These are phyloP conservation scores for Frankliniella fusca DNA, from an alignment of 2,888 invertebrate genomes.

Conservation along the genomic window DNA sequence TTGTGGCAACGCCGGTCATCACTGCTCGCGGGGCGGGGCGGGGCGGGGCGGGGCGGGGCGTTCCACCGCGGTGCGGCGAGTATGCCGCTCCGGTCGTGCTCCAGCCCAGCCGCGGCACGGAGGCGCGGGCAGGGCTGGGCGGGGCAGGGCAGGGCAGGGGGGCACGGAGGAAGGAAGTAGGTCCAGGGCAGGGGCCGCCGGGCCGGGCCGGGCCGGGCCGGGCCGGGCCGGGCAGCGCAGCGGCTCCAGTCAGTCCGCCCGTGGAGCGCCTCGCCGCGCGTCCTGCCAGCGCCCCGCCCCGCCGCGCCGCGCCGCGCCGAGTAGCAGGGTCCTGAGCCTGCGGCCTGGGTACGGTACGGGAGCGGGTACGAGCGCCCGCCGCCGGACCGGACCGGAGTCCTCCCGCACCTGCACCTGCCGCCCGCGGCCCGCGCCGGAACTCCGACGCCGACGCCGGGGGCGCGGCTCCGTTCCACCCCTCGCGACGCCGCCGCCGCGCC, in stretches of 20 bases:
- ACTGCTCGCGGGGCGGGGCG: background rate
- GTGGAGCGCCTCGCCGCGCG: background rate
- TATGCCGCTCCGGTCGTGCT: background rate
- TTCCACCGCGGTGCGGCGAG: background rate
- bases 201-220: background rate
- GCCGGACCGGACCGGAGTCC: background rate
- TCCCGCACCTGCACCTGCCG: too few species aligned
- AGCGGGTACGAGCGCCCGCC: background rate
- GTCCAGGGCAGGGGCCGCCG: background rate
- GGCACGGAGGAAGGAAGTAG: background rate
- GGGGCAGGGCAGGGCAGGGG: background rate
- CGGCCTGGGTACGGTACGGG: background rate
- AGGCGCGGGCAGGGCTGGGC: background rate
- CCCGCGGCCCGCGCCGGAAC: background rate
- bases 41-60: background rate
- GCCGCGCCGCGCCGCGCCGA: constrained; percentile 2
- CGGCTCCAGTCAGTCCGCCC: background rate
- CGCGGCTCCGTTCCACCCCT: too few species aligned
- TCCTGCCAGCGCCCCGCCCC: background rate
- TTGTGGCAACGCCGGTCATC: background rate
- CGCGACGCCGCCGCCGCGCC: background rate
- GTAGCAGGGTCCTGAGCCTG: too few species aligned
- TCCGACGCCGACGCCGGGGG: background rate
- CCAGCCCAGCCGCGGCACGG: background rate
- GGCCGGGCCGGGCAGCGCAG: background rate